phyloP scores from a whole-genome alignment of 2,797 vertebrate genomes.

The Gymnothorax reevesii region DNA sequence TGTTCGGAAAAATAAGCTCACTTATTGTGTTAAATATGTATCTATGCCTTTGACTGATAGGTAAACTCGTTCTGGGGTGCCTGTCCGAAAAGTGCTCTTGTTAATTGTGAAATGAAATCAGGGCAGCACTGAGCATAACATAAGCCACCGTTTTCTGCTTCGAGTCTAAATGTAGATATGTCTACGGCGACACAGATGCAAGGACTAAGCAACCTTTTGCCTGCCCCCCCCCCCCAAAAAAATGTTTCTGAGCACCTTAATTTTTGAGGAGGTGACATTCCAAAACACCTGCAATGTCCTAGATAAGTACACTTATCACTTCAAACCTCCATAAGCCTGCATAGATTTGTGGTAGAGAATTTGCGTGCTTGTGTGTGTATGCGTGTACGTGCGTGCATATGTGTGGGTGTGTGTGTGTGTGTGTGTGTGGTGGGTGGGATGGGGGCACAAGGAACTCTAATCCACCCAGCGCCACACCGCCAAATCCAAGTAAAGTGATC shows the following conservation, averaged over 20 bases:
- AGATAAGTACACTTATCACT: slow-evolving; percentile 16
- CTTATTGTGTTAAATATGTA: not conserved
- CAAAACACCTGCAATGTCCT: slow-evolving; percentile 23
- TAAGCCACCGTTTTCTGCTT: not conserved
- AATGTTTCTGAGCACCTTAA: not conserved
- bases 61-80: not conserved
- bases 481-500: slow-evolving; percentile 39
- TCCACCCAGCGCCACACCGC: slow-evolving; percentile 26
- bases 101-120: not conserved
- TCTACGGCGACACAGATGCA: not conserved
- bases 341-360: not conserved
- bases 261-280: slow-evolving; percentile 7
- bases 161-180: not conserved
- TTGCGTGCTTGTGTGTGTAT: not conserved
- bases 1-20: not conserved
- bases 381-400: not conserved
- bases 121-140: not conserved
- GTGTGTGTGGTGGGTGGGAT: not conserved
- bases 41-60: not conserved
- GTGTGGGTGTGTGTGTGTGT: not conserved
- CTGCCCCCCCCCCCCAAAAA: not conserved
- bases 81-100: not conserved
- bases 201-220: not conserved
- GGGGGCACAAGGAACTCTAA: slow-evolving; percentile 17
- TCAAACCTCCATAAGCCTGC: slow-evolving; percentile 2